Evolutionary conservation across 1,140 invertebrate genomes (phyloP).

Genomic region (Halesus radiatus): DNA sequence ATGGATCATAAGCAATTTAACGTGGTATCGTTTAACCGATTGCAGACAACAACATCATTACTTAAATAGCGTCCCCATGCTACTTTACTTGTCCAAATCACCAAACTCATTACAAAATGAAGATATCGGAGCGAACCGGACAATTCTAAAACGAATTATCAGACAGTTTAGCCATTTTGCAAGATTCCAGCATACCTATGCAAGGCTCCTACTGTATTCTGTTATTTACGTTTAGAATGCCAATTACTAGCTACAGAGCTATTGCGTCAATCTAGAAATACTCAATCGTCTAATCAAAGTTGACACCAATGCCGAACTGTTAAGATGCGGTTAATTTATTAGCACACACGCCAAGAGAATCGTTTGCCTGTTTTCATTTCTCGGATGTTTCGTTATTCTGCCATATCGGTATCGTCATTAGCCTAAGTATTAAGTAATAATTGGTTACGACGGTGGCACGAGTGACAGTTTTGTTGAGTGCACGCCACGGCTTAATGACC

Average conservation of each 20-base stretch:
- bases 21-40: background rate
- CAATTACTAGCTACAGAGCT: background rate
- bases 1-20: background rate
- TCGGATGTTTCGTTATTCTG: background rate
- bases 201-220: background rate
- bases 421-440: background rate
- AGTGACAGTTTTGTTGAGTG: background rate
- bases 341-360: background rate
- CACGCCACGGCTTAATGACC: slow-evolving; percentile 10
- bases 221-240: background rate
- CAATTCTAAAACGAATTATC: too few species aligned
- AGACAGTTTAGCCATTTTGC: background rate
- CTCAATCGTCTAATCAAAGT: background rate
- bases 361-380: background rate
- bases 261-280: background rate
- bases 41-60: slow-evolving; percentile 14
- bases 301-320: background rate
- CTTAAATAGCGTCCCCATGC: background rate
- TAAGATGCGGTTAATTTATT: background rate
- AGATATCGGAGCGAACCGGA: background rate
- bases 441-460: background rate
- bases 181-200: background rate
- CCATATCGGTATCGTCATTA: background rate
- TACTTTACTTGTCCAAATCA: slow-evolving; percentile 20
- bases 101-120: slow-evolving; percentile 17